Conservation (phyloP, 2,888 invertebrate species). For the Limnephilus rhombicus region DNA sequence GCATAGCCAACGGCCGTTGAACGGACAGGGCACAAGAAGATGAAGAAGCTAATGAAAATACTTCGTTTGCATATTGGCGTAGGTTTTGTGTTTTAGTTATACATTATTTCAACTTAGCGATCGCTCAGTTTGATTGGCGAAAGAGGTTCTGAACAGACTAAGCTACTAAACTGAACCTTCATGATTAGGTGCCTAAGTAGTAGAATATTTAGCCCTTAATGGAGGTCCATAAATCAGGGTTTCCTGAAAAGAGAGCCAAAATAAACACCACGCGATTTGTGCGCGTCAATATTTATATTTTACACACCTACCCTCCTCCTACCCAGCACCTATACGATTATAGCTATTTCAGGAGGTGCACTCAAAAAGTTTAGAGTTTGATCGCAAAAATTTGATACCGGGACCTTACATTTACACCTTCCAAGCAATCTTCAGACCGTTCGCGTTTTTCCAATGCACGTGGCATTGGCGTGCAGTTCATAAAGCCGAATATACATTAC, state of each 20-base stretch:
- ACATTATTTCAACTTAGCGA: neutral
- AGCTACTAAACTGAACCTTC: neutral
- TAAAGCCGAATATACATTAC: no score
- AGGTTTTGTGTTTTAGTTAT: neutral
- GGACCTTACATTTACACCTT: no score
- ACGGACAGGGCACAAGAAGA: no score
- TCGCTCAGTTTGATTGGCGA: neutral
- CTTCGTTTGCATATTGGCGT: no score
- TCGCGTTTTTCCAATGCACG: no score
- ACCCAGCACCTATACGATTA: neutral
- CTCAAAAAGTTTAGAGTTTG: neutral
- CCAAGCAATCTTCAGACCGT: no score
- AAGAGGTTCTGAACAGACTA: neutral
- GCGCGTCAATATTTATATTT: constrained; percentile 14
- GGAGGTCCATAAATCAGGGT: neutral
- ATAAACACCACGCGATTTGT: neutral
- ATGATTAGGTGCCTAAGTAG: neutral
- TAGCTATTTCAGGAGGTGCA: neutral
- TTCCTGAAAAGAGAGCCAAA: neutral
- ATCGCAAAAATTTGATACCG: neutral
- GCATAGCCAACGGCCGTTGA: no score
- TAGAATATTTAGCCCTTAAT: neutral
- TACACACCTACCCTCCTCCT: neutral
- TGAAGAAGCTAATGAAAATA: no score
- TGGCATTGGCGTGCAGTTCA: no score